These are phyloP conservation scores for Stomatorhinus walkeri DNA, from an alignment of 2,797 vertebrate genomes.

Conservation along the genomic window DNA sequence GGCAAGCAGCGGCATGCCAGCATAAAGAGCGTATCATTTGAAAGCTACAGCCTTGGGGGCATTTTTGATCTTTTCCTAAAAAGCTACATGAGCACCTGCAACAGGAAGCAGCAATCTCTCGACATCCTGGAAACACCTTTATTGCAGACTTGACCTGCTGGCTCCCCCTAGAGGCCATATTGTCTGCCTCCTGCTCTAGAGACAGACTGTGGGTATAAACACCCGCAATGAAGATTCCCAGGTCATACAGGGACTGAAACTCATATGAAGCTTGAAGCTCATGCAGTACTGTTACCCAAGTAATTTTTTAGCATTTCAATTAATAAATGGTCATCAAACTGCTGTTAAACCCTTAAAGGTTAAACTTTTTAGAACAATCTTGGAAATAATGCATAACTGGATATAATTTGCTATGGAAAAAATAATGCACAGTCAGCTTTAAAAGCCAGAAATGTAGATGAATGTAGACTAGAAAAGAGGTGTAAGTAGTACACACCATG, in stretches of 20 bases:
- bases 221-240: neutral
- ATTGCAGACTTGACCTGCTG: neutral
- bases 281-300: neutral
- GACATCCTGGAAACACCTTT: constrained; percentile 7
- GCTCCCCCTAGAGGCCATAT: neutral
- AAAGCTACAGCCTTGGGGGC: neutral
- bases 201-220: neutral
- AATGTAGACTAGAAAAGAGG: neutral
- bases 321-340: neutral
- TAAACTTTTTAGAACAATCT: neutral
- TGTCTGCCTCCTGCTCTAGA: neutral
- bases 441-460: neutral
- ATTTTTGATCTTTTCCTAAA: neutral
- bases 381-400: neutral
- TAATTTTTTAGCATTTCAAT: neutral
- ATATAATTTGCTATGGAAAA: neutral
- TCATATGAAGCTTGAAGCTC: neutral
- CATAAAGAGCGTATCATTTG: neutral
- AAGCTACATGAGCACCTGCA: constrained; percentile 19
- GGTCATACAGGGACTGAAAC: neutral
- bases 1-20: neutral
- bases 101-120: constrained; percentile 15
- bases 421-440: neutral
- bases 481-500: neutral
- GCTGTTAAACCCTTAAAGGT: neutral